Percentiles rank a stretch among this genome's conserved stretches.
phyloP scores from a whole-genome alignment of 2,113 vertebrate genomes.

The Rhodinocichla rosea region DNA sequence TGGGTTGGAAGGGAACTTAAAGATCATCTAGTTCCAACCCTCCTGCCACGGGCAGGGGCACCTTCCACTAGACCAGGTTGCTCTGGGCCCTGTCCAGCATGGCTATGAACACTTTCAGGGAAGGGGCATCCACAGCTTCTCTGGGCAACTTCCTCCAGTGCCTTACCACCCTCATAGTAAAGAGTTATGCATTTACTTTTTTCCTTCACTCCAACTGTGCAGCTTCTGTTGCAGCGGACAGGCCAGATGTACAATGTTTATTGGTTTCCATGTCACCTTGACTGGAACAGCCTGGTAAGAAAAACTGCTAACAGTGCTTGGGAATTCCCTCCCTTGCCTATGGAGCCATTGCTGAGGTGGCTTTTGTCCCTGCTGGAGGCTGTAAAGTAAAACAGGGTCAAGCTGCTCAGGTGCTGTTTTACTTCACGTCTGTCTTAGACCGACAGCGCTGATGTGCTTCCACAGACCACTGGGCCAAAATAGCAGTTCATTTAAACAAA shows the following conservation, averaged over 20 bases:
- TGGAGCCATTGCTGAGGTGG: neutral
- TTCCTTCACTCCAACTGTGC: neutral
- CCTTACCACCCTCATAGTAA: neutral
- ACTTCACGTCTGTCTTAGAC: neutral
- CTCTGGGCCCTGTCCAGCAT: neutral
- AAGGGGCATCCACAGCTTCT: neutral
- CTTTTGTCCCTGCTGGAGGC: neutral
- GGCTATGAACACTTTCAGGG: neutral
- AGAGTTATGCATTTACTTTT: neutral
- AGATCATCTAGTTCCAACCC: neutral
- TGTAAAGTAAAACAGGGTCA: neutral
- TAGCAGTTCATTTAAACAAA: neutral
- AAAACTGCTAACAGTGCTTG: neutral
- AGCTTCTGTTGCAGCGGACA: neutral
- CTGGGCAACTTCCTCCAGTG: neutral
- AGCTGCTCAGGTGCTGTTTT: neutral
- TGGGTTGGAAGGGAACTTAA: neutral
- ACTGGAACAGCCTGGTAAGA: neutral
- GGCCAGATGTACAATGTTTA: neutral
- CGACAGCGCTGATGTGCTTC: accelerated
- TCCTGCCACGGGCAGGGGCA: neutral
- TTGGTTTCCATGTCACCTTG: neutral
- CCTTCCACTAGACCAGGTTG: neutral
- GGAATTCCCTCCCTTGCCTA: neutral
- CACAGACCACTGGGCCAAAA: neutral